Evolutionary conservation across 2,888 invertebrate species (phyloP).

Genomic region (Stenolophus ochropezus): DNA sequence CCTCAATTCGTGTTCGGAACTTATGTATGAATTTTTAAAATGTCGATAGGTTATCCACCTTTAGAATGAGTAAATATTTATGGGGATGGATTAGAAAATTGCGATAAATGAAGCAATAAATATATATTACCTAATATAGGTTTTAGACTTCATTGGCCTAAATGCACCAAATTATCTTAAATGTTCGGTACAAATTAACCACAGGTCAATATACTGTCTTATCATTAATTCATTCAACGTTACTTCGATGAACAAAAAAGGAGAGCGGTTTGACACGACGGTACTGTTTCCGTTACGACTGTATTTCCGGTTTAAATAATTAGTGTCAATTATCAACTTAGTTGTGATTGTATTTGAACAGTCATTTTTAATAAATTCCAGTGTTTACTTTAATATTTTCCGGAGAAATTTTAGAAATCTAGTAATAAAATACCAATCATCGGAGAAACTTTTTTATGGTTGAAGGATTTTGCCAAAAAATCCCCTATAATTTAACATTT

Average conservation of each 20-base stretch:
- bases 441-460: background rate
- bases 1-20: background rate
- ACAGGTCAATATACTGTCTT: background rate
- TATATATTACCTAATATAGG: too few relatives aligned
- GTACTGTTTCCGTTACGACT: background rate
- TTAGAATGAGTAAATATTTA: background rate
- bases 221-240: background rate
- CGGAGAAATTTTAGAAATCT: background rate
- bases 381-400: background rate
- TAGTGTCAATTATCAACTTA: background rate
- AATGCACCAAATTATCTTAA: too few relatives aligned
- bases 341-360: background rate
- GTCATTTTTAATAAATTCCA: background rate
- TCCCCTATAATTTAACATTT: too few relatives aligned
- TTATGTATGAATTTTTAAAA: conserved; percentile 37
- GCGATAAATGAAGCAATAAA: background rate
- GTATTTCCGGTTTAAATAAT: background rate
- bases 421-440: background rate
- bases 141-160: too few relatives aligned
- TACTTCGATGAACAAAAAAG: background rate
- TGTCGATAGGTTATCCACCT: conserved; percentile 33
- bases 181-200: background rate
- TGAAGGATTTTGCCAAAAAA: too few relatives aligned
- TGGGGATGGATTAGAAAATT: background rate
- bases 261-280: background rate